These are phyloP conservation scores for Andrena hattorfiana DNA, from an alignment of 2,888 invertebrate species.

Conservation along the genomic window DNA sequence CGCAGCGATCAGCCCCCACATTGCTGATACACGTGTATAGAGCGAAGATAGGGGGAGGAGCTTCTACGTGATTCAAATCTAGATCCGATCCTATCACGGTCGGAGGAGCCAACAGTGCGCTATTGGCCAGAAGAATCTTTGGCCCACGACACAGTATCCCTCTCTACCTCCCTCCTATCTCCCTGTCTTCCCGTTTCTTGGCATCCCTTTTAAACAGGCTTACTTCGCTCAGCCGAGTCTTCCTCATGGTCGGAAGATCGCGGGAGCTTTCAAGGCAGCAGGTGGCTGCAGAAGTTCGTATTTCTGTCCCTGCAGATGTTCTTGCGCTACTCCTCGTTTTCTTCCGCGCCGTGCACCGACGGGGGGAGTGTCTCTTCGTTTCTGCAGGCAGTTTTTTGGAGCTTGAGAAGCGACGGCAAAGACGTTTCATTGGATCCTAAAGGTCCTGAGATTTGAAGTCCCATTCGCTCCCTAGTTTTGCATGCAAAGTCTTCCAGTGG, in stretches of 20 bases:
- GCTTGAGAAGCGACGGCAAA: constrained; percentile 7
- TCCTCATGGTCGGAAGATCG: constrained; percentile 7
- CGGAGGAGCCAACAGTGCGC: constrained; percentile 71
- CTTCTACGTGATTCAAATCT: constrained; percentile 84
- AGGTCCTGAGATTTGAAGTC: not conserved
- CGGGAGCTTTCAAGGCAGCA: constrained; percentile 26
- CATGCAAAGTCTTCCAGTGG: not conserved
- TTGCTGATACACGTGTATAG: constrained; percentile 44
- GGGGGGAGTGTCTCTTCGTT: not conserved
- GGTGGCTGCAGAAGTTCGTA: constrained; percentile 15
- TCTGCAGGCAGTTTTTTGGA: constrained; percentile 7
- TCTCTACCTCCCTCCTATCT: not conserved
- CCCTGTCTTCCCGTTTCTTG: not conserved
- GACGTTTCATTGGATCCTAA: constrained; percentile 10
- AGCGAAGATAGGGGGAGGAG: constrained; percentile 37
- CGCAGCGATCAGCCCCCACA: constrained; percentile 45
- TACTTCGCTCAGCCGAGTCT: not conserved
- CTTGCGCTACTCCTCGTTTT: not conserved
- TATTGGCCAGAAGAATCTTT: constrained; percentile 78
- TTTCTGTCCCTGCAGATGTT: not conserved
- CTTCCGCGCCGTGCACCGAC: not conserved
- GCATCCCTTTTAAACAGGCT: not conserved
- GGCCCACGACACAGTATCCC: constrained; percentile 63
- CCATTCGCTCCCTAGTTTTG: not conserved
- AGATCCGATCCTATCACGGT: constrained; percentile 80